Evolutionary conservation across 2,888 invertebrate species (phyloP).

Genomic region (Trilocha varians): DNA sequence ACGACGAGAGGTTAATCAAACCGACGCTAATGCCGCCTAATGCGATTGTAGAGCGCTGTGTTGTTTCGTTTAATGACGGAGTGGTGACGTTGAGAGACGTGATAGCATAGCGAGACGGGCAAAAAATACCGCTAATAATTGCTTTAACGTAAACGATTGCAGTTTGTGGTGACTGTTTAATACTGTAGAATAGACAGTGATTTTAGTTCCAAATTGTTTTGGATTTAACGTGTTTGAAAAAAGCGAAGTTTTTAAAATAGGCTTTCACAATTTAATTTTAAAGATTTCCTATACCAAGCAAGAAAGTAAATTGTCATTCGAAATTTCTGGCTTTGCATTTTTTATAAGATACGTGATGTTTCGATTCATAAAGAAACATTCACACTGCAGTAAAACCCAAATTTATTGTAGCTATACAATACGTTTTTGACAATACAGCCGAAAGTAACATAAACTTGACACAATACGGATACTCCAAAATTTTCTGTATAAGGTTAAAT

Average conservation of each 20-base stretch:
- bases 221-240: too few relatives aligned
- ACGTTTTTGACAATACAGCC: not conserved
- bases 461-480: not conserved
- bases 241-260: too few relatives aligned
- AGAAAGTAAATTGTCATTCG: too few relatives aligned
- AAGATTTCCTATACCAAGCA: too few relatives aligned
- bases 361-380: too few relatives aligned
- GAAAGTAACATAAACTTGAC: not conserved
- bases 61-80: constrained; percentile 17
- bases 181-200: too few relatives aligned
- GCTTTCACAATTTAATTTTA: too few relatives aligned
- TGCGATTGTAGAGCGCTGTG: constrained; percentile 11
- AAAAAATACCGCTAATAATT: constrained; percentile 1
- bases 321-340: too few relatives aligned
- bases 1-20: constrained; percentile 25
- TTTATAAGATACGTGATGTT: too few relatives aligned
- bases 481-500: not conserved
- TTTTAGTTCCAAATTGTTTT: too few relatives aligned
- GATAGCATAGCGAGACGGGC: not conserved
- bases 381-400: not conserved
- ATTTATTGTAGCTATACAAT: too few relatives aligned
- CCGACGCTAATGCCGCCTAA: constrained; percentile 12
- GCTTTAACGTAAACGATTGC: not conserved
- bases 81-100: constrained; percentile 12
- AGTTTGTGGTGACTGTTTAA: too few relatives aligned